Evolutionary conservation across 2,888 invertebrate genomes (phyloP).

Genomic region (Acleris cristana): DNA sequence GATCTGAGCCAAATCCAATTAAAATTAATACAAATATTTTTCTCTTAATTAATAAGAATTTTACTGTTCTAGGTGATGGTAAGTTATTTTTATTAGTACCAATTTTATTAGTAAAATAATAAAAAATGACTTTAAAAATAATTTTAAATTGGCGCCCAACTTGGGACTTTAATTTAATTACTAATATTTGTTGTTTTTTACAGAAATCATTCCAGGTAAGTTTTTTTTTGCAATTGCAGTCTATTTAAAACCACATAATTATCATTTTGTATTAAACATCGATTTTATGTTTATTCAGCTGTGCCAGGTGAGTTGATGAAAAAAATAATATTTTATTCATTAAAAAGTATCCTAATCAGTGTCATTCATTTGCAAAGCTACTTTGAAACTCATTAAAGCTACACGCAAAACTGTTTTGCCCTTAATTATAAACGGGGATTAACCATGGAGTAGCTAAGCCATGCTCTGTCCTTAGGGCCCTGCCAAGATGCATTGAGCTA

Average conservation of each 20-base stretch:
- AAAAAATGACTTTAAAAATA: neutral
- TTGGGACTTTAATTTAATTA: neutral
- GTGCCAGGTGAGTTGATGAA: conserved; percentile 20
- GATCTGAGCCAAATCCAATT: too few relatives aligned
- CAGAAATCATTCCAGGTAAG: conserved; percentile 67
- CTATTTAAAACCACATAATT: neutral
- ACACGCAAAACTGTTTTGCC: too few relatives aligned
- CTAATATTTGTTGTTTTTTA: conserved; percentile 34
- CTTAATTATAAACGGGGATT: too few relatives aligned
- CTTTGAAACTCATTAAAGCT: too few relatives aligned
- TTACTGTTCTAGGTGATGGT: conserved; percentile 47
- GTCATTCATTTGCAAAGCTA: too few relatives aligned
- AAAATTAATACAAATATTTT: too few relatives aligned
- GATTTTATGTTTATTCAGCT: conserved; percentile 5
- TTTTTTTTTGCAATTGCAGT: neutral
- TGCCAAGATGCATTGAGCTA: too few relatives aligned
- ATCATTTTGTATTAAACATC: neutral
- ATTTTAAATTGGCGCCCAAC: conserved; percentile 9
- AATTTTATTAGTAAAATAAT: neutral
- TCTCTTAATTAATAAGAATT: neutral
- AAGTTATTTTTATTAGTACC: conserved; percentile 32
- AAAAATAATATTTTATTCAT: too few relatives aligned
- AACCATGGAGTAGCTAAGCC: too few relatives aligned
- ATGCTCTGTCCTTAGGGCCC: too few relatives aligned
- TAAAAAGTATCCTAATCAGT: too few relatives aligned